phyloP scores from a whole-genome alignment of 53 echinoderm and acorn worm genomes.

The Echinarachnius parma region DNA sequence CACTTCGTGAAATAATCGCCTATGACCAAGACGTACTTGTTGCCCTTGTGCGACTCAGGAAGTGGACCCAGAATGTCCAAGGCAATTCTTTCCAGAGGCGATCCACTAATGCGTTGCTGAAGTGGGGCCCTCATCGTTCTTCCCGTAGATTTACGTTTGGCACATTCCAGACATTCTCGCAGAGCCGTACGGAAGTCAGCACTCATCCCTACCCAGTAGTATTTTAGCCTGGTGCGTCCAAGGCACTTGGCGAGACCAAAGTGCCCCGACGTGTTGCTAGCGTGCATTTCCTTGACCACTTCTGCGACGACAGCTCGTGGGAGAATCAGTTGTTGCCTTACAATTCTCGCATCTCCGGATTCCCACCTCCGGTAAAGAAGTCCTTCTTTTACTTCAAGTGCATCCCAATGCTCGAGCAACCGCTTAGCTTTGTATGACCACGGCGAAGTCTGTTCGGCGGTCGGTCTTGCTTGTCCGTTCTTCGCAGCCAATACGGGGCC shows the following conservation, averaged over 20 bases:
- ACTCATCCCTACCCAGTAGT: conserved; percentile 9
- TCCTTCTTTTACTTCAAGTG: background rate
- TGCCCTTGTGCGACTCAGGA: background rate
- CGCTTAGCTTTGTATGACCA: background rate
- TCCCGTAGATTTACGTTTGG: background rate
- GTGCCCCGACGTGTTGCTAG: background rate
- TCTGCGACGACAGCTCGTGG: background rate
- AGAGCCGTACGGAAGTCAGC: background rate
- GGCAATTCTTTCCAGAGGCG: background rate
- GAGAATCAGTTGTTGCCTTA: background rate
- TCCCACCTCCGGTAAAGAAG: background rate
- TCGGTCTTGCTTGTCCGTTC: background rate
- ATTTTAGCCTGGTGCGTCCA: background rate
- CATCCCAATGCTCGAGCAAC: background rate
- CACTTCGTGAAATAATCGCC: conserved; percentile 30
- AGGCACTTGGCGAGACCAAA: conserved; percentile 12
- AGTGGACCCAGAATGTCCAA: conserved; percentile 11
- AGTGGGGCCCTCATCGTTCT: conserved; percentile 5
- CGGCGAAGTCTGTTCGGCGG: background rate
- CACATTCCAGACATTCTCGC: conserved; percentile 15
- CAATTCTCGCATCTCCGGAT: background rate
- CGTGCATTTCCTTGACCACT: background rate
- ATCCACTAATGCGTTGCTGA: background rate
- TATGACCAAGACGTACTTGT: background rate
- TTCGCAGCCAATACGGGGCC: background rate